phyloP scores from a whole-genome alignment of 2,113 vertebrate species.

The Nyctibius bracteatus region DNA sequence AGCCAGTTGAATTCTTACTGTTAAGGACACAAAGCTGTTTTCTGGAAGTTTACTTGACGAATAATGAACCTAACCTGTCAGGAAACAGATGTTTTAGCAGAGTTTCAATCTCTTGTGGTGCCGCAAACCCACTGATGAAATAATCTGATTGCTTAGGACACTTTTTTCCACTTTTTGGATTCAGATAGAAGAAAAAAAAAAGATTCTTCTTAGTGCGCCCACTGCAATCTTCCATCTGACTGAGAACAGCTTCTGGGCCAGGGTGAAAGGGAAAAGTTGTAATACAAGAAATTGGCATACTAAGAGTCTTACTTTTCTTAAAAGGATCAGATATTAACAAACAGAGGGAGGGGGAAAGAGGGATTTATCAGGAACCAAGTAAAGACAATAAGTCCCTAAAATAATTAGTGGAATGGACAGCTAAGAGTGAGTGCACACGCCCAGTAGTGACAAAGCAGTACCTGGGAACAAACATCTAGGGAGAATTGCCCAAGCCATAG shows the following conservation, averaged over 20 bases:
- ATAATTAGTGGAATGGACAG: neutral
- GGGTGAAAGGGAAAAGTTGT: neutral
- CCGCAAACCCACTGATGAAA: neutral
- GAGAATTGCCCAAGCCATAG: neutral
- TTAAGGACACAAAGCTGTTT: neutral
- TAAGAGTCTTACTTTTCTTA: neutral
- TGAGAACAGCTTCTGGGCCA: neutral
- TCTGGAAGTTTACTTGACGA: slow-evolving; percentile 10
- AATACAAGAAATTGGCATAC: neutral
- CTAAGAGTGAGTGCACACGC: neutral
- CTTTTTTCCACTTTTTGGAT: neutral
- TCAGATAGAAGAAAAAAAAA: neutral
- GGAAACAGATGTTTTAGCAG: neutral
- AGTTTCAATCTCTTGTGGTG: neutral
- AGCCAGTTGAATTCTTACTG: neutral
- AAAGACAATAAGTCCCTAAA: neutral
- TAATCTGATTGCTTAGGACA: neutral
- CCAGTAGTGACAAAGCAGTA: neutral
- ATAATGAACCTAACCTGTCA: neutral
- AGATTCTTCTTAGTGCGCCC: neutral
- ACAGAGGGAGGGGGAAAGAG: neutral
- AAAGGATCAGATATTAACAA: neutral
- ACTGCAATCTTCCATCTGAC: neutral
- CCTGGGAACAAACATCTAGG: neutral
- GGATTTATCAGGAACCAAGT: neutral